Base-by-base conservation (phyloP, 2,113 vertebrate genomes). In the Eurystomus gularis region DNA sequence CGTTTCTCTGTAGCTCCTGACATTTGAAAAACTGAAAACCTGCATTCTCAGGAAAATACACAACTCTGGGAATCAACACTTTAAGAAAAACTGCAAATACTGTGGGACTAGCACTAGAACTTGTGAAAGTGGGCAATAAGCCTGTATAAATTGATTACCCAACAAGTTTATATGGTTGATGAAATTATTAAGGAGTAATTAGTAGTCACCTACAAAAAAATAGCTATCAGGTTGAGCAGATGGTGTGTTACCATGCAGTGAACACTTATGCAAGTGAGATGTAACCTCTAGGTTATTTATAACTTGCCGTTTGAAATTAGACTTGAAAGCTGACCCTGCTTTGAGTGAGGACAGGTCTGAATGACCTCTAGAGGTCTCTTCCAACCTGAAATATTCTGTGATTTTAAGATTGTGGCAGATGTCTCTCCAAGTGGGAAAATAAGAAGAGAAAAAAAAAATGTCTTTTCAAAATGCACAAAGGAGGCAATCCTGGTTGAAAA, bases 101-200 rank as follows among this genome's bases (percentile, higher is more conserved):
- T 37, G 21, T 51, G 52, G 33, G 70, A 48, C 31, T 79, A 90
- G 20, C 44, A 40, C 58, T 49, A 25, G 62, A 92, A 70, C 55
- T n/a, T 75, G 72, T 78, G 76, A 96, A 92, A 93, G 42, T 31
- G 55, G 64, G 90, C 71, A 83, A 33, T 28, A 83, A 91, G 62
- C 49, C 92, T 80, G 68, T 52, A 54, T 66, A 78, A 96, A 96
- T 85, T 82, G 85, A 83, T 96, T 81, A 77, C 46, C 72, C 51
- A 81, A 62, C 23, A 48, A 58, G 68, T 78, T 94, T 77, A 60
- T 57, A 40, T 24, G 20, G 82, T 73, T 73, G 49, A 82, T 72
- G 78, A 93, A 95, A 86, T 92, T 87, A 85, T 76, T 85, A 83
- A 62, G 28, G 48, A 78, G 29, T 42, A 92, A 95, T 94, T 83